Conservation (phyloP, 1,140 invertebrate genomes). For the Cryptotermes secundus region DNA sequence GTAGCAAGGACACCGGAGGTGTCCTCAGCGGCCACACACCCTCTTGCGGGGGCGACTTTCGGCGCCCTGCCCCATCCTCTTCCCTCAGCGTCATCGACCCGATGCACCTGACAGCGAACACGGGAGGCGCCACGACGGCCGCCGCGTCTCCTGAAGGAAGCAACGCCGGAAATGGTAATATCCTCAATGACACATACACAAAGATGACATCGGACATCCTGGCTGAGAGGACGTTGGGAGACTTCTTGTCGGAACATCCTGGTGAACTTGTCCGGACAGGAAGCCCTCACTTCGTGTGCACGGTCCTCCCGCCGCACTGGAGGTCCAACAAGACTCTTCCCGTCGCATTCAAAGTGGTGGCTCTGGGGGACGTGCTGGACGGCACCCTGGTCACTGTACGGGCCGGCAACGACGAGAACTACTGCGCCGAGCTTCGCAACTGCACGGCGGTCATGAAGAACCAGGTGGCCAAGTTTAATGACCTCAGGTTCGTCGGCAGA, state of each 20-base stretch:
- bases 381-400: constrained; percentile 92
- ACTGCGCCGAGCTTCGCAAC: constrained; percentile 91
- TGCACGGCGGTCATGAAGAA: constrained; percentile 95
- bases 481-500: constrained; percentile 94
- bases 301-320: constrained; percentile 91
- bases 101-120: constrained; percentile 34
- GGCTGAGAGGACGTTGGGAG: constrained; percentile 81
- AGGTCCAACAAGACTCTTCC: constrained; percentile 97
- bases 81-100: background rate
- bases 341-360: constrained; percentile 90
- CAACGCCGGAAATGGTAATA: constrained; percentile 46
- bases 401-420: constrained; percentile 98
- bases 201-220: constrained; percentile 87
- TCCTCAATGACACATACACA: constrained; percentile 75
- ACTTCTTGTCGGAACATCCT: constrained; percentile 89
- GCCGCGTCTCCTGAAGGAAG: constrained; percentile 47
- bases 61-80: background rate
- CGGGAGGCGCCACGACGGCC: constrained; percentile 21
- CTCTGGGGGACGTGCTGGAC: constrained; percentile 88
- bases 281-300: constrained; percentile 89
- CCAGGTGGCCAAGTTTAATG: constrained; percentile 97
- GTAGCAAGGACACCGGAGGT: background rate
- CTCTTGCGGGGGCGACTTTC: background rate
- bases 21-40: background rate
- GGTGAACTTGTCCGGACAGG: constrained; percentile 87